A percentile compares a stretch with the other conserved stretches of the same genome.
These are phyloP conservation scores for Aspidiotus rigidus DNA, from an alignment of 2,888 invertebrate species.

Conservation along the genomic window DNA sequence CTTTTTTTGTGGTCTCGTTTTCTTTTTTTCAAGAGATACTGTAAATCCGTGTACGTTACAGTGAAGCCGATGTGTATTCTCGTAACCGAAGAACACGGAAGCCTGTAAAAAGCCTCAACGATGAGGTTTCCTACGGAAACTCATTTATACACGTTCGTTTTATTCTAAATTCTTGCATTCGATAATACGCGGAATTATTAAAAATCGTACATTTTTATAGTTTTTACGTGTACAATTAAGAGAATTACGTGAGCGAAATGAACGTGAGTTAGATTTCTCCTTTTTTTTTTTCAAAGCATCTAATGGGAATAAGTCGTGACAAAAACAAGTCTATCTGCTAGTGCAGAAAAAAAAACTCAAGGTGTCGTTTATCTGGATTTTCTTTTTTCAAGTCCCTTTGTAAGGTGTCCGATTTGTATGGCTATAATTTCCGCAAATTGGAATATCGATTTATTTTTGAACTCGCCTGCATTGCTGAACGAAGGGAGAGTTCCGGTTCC, in stretches of 20 bases:
- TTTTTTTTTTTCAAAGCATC: too few relatives aligned
- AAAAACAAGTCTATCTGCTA: too few relatives aligned
- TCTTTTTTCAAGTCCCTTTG: too few relatives aligned
- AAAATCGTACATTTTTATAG: not conserved
- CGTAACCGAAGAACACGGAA: not conserved
- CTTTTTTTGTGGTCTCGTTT: slow-evolving; percentile 4
- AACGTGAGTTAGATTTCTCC: not conserved
- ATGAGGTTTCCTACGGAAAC: slow-evolving; percentile 4
- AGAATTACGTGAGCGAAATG: not conserved
- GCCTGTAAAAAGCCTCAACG: slow-evolving; percentile 3
- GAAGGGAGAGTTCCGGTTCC: too few relatives aligned
- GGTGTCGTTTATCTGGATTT: too few relatives aligned
- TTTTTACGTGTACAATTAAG: slow-evolving; percentile 1
- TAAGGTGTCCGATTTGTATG: too few relatives aligned
- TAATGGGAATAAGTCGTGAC: too few relatives aligned
- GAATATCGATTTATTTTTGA: too few relatives aligned
- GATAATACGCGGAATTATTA: not conserved
- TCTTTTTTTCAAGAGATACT: not conserved
- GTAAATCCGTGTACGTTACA: not conserved
- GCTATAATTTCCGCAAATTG: too few relatives aligned
- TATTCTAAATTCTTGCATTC: not conserved
- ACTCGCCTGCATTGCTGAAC: too few relatives aligned
- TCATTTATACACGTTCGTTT: not conserved
- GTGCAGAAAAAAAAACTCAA: too few relatives aligned
- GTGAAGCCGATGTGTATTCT: slow-evolving; percentile 1